These are phyloP conservation scores for Ispidina picta DNA, from an alignment of 2,797 vertebrate genomes.

Conservation along the genomic window DNA sequence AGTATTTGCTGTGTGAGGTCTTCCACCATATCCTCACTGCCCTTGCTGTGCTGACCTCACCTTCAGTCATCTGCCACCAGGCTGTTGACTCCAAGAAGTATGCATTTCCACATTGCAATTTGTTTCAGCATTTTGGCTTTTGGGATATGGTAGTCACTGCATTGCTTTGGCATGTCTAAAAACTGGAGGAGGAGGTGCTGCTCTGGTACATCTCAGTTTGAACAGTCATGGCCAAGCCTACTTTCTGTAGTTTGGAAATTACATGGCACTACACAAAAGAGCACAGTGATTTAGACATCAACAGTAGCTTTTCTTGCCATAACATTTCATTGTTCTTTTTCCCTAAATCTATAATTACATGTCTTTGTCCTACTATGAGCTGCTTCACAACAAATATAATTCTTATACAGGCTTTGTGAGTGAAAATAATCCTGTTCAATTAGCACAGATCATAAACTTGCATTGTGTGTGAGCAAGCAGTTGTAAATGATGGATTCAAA, in stretches of 20 bases:
- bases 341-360: constrained; percentile 48
- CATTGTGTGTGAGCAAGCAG: constrained; percentile 24
- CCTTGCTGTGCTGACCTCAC: neutral
- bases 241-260: constrained; percentile 31
- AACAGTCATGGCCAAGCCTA: neutral
- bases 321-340: constrained; percentile 51
- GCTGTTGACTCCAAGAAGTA: fast-evolving
- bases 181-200: neutral
- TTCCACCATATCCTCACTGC: fast-evolving
- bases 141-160: neutral
- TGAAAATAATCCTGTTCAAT: constrained; percentile 40
- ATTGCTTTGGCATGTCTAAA: neutral
- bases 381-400: constrained; percentile 51
- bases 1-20: neutral
- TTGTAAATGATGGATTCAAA: neutral
- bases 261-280: neutral
- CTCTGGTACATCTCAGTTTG: neutral
- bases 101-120: neutral
- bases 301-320: constrained; percentile 40
- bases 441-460: constrained; percentile 43
- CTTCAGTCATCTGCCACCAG: neutral
- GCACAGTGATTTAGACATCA: neutral
- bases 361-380: constrained; percentile 50
- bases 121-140: neutral
- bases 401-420: constrained; percentile 48